phyloP scores from a whole-genome alignment of 2,113 vertebrate species.

The Tor tambroides region DNA sequence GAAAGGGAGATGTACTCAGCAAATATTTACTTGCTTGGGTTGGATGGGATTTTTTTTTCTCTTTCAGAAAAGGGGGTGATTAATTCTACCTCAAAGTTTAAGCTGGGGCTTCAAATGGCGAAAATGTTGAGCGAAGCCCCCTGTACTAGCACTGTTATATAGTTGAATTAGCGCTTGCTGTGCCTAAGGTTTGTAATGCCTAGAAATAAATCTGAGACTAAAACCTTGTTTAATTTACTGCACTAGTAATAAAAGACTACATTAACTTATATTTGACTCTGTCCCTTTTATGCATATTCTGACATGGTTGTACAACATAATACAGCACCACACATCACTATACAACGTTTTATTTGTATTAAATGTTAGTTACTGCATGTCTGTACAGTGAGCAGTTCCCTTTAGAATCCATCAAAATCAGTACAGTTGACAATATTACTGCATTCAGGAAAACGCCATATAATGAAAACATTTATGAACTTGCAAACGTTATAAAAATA shows the following conservation, averaged over 20 bases:
- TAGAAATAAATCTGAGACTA: background rate
- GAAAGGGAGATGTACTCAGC: constrained; percentile 54
- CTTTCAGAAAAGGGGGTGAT: constrained; percentile 54
- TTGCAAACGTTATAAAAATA: constrained; percentile 19
- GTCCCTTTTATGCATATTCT: background rate
- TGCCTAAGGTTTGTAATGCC: constrained; percentile 59
- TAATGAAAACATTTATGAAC: background rate
- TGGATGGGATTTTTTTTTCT: background rate
- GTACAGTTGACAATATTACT: constrained; percentile 20
- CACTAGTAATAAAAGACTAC: constrained; percentile 54
- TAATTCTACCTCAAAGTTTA: constrained; percentile 69
- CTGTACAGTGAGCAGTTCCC: constrained; percentile 65
- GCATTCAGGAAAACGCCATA: constrained; percentile 47
- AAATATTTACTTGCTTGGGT: constrained; percentile 68
- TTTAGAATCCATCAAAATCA: constrained; percentile 63
- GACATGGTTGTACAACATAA: background rate
- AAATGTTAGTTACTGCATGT: constrained; percentile 65
- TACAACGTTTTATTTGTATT: constrained; percentile 58
- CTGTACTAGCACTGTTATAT: constrained; percentile 49
- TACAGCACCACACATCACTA: constrained; percentile 50
- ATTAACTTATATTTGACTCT: background rate
- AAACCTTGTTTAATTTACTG: constrained; percentile 38
- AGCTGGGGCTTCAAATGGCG: background rate
- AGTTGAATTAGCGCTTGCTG: constrained; percentile 28
- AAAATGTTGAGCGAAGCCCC: constrained; percentile 27